Percentiles rank a stretch among this genome's conserved stretches.
These are phyloP conservation scores for Raja brachyura DNA, from an alignment of 2,113 vertebrate species.

Conservation along the genomic window DNA sequence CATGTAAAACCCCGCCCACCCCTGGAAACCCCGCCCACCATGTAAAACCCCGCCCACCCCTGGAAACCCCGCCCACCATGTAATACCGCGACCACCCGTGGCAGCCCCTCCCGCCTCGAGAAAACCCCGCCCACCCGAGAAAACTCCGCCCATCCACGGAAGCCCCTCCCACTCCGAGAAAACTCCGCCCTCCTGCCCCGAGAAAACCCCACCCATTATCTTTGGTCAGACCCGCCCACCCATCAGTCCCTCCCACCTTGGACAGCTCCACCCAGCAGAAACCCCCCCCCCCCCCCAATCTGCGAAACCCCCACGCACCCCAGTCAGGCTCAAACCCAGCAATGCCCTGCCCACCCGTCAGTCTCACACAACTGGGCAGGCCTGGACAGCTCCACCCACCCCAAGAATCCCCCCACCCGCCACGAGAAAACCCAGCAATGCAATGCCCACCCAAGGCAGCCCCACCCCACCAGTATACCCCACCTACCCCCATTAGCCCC, in stretches of 20 bases:
- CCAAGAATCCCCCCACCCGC: background rate
- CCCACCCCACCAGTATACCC: too few relatives aligned
- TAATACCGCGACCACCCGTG: background rate
- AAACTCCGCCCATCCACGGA: background rate
- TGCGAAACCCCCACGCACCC: background rate
- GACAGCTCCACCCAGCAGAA: background rate
- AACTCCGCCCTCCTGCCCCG: too few relatives aligned
- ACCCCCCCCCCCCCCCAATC: constrained; percentile 11
- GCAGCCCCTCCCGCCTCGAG: constrained; percentile 40
- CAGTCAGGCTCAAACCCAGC: too few relatives aligned
- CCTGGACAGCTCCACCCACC: background rate
- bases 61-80: background rate
- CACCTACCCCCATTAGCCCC: too few relatives aligned
- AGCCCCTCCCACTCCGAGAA: constrained; percentile 38
- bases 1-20: too few relatives aligned
- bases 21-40: too few relatives aligned
- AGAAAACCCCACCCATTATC: background rate
- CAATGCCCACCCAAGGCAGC: too few relatives aligned
- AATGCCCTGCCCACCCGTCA: background rate
- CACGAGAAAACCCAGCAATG: too few relatives aligned
- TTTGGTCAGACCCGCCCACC: too few relatives aligned
- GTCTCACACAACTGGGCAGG: background rate
- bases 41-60: too few relatives aligned
- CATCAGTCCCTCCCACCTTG: background rate
- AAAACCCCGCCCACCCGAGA: too few relatives aligned